Evolutionary conservation across 2,113 vertebrate species (phyloP).

Genomic region (Pycnonotus jocosus): DNA sequence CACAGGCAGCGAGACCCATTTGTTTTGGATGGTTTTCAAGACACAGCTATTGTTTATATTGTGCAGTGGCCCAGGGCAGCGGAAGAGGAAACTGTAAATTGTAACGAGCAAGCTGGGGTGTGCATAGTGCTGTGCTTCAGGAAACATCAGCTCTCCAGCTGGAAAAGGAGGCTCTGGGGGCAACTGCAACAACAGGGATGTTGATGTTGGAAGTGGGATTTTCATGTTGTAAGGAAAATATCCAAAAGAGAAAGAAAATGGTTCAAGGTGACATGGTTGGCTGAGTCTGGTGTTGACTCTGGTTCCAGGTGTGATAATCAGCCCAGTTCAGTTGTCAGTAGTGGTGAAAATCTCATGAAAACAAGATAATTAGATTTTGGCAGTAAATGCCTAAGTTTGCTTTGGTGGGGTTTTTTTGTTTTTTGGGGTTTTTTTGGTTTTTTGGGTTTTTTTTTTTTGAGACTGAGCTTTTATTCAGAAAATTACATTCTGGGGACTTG

Average conservation of each 20-base stretch:
- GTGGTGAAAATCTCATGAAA: neutral
- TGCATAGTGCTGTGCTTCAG: neutral
- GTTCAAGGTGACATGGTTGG: neutral
- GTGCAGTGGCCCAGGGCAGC: neutral
- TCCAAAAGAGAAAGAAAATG: neutral
- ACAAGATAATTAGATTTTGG: neutral
- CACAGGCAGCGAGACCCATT: neutral
- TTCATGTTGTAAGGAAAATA: neutral
- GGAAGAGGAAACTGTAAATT: slow-evolving; percentile 30
- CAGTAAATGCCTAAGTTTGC: neutral
- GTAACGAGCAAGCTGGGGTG: neutral
- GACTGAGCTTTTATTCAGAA: neutral
- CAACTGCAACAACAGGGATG: neutral
- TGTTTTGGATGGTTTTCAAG: slow-evolving; percentile 53
- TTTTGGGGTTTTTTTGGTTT: too few relatives aligned
- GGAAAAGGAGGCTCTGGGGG: neutral
- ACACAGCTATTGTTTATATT: slow-evolving; percentile 45
- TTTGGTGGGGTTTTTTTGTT: too few relatives aligned
- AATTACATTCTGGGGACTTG: neutral
- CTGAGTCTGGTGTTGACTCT: neutral
- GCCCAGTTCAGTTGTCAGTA: neutral
- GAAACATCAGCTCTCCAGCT: neutral
- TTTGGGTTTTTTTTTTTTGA: neutral
- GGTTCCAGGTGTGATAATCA: neutral
- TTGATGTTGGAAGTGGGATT: neutral